Conservation (phyloP, 2,113 vertebrate species). For the Scomber japonicus region DNA sequence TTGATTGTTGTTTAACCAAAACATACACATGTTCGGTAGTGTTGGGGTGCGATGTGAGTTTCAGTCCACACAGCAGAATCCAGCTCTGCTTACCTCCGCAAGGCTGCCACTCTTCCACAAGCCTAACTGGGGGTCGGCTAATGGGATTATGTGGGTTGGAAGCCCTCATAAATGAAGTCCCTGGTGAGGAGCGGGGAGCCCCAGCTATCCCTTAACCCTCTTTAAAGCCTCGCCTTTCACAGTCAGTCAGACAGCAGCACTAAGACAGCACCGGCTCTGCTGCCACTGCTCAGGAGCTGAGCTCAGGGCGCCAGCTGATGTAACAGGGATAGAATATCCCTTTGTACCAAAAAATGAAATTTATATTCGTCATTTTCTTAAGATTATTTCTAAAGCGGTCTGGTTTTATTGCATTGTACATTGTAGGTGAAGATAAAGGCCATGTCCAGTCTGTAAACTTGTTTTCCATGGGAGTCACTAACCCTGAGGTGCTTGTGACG, state of each 20-base stretch:
- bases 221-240: conserved; percentile 71
- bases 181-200: conserved; percentile 67
- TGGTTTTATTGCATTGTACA: conserved; percentile 31
- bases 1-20: conserved; percentile 6
- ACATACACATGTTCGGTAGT: not conserved
- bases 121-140: conserved; percentile 71
- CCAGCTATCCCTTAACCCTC: conserved; percentile 73
- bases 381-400: conserved; percentile 33
- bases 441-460: conserved; percentile 1
- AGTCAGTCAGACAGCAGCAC: conserved; percentile 57
- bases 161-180: conserved; percentile 77
- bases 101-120: conserved; percentile 55
- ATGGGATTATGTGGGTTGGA: conserved; percentile 80
- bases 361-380: conserved; percentile 38
- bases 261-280: conserved; percentile 60
- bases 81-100: conserved; percentile 58
- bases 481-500: not conserved
- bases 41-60: conserved; percentile 32
- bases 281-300: conserved; percentile 18
- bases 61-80: conserved; percentile 44
- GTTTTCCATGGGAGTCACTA: not conserved
- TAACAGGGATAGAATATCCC: conserved; percentile 47
- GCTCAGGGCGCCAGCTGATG: conserved; percentile 34
- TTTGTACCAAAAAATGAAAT: conserved; percentile 28
- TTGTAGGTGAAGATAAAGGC: conserved; percentile 10